Base-by-base conservation (phyloP, 37 sponge, comb jelly and placozoan species). In the Tethya wilhelma region DNA sequence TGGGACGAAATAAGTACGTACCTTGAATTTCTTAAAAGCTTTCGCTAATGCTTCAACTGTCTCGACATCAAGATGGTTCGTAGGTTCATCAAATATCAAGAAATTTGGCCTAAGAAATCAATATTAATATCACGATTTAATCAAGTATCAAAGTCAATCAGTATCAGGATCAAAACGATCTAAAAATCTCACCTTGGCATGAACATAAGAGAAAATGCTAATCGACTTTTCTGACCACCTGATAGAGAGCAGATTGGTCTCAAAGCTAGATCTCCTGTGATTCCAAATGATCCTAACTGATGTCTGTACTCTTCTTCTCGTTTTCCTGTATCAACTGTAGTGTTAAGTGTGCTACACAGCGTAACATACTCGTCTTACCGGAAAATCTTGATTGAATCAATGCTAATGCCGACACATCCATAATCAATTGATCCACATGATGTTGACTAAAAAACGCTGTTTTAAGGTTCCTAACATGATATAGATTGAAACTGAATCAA, bases 61-160 rank as follows among this genome's bases (percentile, higher is more conserved):
- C 73, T 96, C 97, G 57, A 96, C 71, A 57, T 96, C 97, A 55
- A 96, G 63, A 67, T 96, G 97, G 71, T 96, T 96, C 32, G 97
- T 96, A 30, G 97, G 97, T 69, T 96, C 97, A 78, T 96, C 94
- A 42, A 93, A 73, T 25, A 93, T 87, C 31, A 96, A 38, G 69
- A 93, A 81, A 46, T 90, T 90, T 34, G 97, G 94, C 26, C 90
- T 91, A 36, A 3, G 36, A 31, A 60, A 8, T n/a, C 6, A 58
- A 9, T 28, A 42, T 33, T 14, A 9, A 28, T 28, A 58, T 58
- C 14, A 14, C 26, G 26, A 58, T 4, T 28, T 3, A 58, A 58
- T 58, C 14, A 58, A 58, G 26, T 4, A 4, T 58, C 14, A 58
- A 58, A 58, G 23, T 4, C 23, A 58, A 58, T 14, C 9, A 49